Base-by-base conservation (phyloP, 2,113 vertebrate genomes). In the Oreochromis aureus region DNA sequence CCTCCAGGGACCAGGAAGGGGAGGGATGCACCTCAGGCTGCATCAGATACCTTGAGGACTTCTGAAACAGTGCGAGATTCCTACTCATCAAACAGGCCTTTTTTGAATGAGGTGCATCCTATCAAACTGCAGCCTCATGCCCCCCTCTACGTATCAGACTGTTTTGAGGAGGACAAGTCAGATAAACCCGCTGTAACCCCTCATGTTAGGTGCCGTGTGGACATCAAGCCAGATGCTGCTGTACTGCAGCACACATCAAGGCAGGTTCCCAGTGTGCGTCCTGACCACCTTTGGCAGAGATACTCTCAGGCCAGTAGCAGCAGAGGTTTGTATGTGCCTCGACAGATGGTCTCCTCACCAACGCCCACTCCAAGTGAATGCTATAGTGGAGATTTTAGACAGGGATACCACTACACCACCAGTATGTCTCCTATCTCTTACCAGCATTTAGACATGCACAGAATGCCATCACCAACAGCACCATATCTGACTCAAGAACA, bases 61-160 rank as follows among this genome's bases (percentile, higher is more conserved):
- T 30, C 92, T 0, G 98, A 98, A 63, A 94, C 91, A 58, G 90
- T 91, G 48, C 92, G 96, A 9, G 98, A 98, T 36, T 55, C 90
- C 4, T 89, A 96, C 16, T 91, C 95, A 1, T 94, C 97, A 2
- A 96, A 96, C 90, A 96, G 97, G 81, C 95, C 95, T 1, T 95
- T 98, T 81, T 96, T 98, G 82, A 98, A 98, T 5, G 98, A 99
- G 86, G 97, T 99, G 32, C 98, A 99, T 73, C 98, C 98, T 36
- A 98, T 98, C 93, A 99, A 99, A 91, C 96, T 99, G 79, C 98
- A 99, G 94, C 98, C 98, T 0, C 97, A 98, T 46, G 95, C 98
- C 2, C 98, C 98, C 0, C 96, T 99, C 10, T 98, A 97, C 58
- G 96, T 98, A 30, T 95, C 95, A 8, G 97, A 97, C 90, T 97